phyloP scores from a whole-genome alignment of 2,113 vertebrate genomes.

The Zosterops hypoxanthus region DNA sequence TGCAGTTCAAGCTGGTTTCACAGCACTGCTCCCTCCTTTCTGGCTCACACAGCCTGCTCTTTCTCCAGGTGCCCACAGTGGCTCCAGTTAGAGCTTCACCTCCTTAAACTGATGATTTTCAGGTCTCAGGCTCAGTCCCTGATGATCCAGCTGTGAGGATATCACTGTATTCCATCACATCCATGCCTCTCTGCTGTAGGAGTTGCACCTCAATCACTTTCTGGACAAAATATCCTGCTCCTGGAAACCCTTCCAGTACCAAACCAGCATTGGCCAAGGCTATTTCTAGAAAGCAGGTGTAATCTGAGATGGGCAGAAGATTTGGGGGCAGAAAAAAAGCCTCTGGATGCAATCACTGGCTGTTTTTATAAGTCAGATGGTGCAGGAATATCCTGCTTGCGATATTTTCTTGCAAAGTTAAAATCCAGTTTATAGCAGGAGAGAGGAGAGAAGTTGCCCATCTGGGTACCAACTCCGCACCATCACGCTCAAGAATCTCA shows the following conservation, averaged over 20 bases:
- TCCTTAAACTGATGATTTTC: background rate
- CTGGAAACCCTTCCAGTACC: background rate
- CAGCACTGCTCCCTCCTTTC: background rate
- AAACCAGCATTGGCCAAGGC: background rate
- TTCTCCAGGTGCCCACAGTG: background rate
- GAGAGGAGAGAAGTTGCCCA: slow-evolving; percentile 25
- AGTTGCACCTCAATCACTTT: background rate
- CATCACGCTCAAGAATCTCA: background rate
- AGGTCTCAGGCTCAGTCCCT: background rate
- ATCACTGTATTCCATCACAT: rapidly evolving
- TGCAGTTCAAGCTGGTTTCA: background rate
- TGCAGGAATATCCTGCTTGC: background rate
- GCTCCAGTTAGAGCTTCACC: background rate
- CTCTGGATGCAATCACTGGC: background rate
- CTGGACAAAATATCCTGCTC: rapidly evolving
- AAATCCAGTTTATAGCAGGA: background rate
- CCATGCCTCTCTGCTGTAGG: background rate
- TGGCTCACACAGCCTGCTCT: background rate
- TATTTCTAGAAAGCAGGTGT: background rate
- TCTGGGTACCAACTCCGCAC: background rate
- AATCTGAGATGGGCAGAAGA: background rate
- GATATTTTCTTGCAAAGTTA: background rate
- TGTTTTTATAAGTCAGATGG: background rate
- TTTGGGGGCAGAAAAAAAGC: background rate
- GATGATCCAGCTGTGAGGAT: background rate